A percentile compares a stretch with the other conserved stretches of the same genome.
Evolutionary conservation across 2,797 vertebrate species (phyloP).

Genomic region (Gobionotothen gibberifrons): DNA sequence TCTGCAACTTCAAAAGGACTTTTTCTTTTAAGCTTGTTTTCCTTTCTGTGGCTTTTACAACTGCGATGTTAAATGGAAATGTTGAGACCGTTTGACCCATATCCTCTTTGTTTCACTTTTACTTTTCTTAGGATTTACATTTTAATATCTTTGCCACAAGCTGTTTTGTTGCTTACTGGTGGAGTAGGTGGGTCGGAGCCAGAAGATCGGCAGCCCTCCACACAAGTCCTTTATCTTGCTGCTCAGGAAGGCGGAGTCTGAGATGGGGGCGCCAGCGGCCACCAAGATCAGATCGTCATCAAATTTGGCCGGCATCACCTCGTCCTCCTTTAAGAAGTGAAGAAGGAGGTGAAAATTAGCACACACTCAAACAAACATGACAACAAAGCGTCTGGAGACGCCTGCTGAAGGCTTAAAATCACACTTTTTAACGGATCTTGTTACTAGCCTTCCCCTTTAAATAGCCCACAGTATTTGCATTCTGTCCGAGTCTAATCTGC

Average conservation of each 20-base stretch:
- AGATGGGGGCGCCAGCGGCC: conserved; percentile 88
- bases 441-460: conserved; percentile 34
- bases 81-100: conserved; percentile 48
- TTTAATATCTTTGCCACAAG: not conserved
- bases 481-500: conserved; percentile 57
- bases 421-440: conserved; percentile 35
- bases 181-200: conserved; percentile 91
- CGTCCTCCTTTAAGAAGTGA: conserved; percentile 85
- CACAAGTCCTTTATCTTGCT: conserved; percentile 93
- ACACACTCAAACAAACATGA: conserved; percentile 3
- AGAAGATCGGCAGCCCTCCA: conserved; percentile 92
- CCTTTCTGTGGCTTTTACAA: conserved; percentile 45
- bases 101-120: conserved; percentile 39
- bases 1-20: conserved; percentile 53
- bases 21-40: conserved; percentile 52
- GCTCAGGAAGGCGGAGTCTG: conserved; percentile 91
- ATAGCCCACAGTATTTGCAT: conserved; percentile 49
- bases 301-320: conserved; percentile 94
- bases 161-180: conserved; percentile 82
- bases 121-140: not conserved
- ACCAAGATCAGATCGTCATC: conserved; percentile 95
- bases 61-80: conserved; percentile 47
- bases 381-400: conserved; percentile 5
- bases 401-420: conserved; percentile 14
- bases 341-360: not conserved